phyloP scores from a whole-genome alignment of 2,888 invertebrate genomes.

The Oeneis ivallda region DNA sequence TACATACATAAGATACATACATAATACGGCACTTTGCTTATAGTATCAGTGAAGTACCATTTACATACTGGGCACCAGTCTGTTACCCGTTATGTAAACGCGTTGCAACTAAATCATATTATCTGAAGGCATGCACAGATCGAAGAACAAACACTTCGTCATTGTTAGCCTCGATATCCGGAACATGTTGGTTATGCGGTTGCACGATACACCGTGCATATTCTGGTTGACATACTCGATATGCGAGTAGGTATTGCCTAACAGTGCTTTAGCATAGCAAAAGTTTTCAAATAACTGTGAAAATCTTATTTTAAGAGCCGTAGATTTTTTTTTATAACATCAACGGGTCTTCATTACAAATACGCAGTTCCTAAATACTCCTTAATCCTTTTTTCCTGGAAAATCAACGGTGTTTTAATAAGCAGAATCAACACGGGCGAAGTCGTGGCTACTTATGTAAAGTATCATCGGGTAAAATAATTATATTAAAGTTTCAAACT shows the following conservation, averaged over 20 bases:
- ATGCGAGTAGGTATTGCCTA: not conserved
- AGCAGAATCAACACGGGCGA: too few relatives aligned
- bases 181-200: not conserved
- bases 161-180: not conserved
- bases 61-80: not conserved
- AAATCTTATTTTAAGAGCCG: not conserved
- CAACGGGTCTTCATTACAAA: too few relatives aligned
- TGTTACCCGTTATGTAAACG: not conserved
- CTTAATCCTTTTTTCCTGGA: too few relatives aligned
- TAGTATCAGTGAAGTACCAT: too few relatives aligned
- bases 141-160: slow-evolving; percentile 4
- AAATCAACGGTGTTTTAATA: too few relatives aligned
- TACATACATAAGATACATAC: too few relatives aligned
- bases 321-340: not conserved
- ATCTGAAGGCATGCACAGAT: not conserved
- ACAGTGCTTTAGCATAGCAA: not conserved
- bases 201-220: not conserved
- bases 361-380: too few relatives aligned
- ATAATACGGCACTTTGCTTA: too few relatives aligned
- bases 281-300: not conserved
- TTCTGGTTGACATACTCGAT: not conserved
- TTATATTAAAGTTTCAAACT: too few relatives aligned
- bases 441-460: too few relatives aligned
- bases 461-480: too few relatives aligned
- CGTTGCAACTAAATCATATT: not conserved